A percentile compares a stretch with the other conserved stretches of the same genome.
These are phyloP conservation scores for Mesorhabditis spiculigera DNA, from an alignment of 2,888 invertebrate species.

Conservation along the genomic window DNA sequence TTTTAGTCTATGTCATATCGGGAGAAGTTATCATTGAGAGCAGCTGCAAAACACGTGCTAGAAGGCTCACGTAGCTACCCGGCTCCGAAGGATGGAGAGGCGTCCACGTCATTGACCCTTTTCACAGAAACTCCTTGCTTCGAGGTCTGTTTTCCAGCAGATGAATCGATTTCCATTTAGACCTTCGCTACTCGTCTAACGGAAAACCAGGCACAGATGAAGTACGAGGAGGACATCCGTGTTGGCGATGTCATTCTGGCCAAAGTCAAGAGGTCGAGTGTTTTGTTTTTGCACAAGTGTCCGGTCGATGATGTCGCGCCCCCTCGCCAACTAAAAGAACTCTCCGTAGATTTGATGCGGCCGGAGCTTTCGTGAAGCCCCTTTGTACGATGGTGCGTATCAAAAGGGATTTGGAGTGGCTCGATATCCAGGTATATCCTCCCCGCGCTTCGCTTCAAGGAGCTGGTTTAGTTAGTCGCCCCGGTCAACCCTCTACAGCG, in stretches of 20 bases:
- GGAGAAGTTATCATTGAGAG: not conserved
- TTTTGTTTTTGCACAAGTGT: not conserved
- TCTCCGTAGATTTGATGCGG: not conserved
- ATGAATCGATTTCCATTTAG: not conserved
- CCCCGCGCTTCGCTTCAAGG: not conserved
- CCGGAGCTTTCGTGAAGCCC: not conserved
- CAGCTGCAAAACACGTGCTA: not conserved
- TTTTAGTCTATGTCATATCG: not conserved
- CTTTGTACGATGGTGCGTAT: not conserved
- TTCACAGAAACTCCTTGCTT: not conserved
- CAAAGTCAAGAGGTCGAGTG: not conserved
- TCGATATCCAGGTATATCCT: not conserved
- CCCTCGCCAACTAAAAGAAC: no score
- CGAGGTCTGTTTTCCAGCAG: constrained; percentile 1
- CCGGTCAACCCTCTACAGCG: not conserved
- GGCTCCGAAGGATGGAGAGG: not conserved
- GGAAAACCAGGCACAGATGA: not conserved
- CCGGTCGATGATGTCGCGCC: not conserved
- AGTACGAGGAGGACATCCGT: not conserved
- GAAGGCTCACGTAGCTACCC: not conserved
- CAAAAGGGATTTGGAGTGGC: constrained; percentile 2
- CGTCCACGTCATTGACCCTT: not conserved
- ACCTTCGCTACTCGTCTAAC: constrained; percentile 1
- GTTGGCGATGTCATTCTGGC: not conserved
- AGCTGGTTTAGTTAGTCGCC: not conserved